Base-by-base conservation (phyloP, 37 sponge, comb jelly and placozoan species). In the Bolinopsis microptera region DNA sequence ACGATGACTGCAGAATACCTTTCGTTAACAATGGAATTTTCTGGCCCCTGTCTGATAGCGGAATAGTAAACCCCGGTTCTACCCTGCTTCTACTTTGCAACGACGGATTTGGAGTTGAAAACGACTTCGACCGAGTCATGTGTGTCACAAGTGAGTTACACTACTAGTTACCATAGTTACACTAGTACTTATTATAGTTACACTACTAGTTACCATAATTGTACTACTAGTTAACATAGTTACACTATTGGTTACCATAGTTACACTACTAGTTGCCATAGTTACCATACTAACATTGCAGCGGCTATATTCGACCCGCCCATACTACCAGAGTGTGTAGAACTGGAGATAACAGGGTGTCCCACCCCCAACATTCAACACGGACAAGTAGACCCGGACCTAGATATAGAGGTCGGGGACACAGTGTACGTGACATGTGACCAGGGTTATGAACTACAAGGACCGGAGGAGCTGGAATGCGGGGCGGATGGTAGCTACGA, bases 321-420 rank as follows among this genome's bases (percentile, higher is more conserved):
- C 74, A n/a, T 26, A 26, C 21, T 70, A 22, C 74, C 74, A 22
- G 26, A 26, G 74, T 70, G 74, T 70, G 74, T 28, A 22, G 25
- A 70, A 28, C 74, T 28, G 26, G 74, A 70, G 30, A 70, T 70
- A 70, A 70, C 28, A 28, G 74, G 74, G 21, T 70, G 74, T 70
- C 30, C 74, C 28, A 9, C 25, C 1, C 74, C 74, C 28, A 22
- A 26, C 74, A 70, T 70, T 5, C 16, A 24, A 33, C 82, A 33
- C 35, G 38, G 36, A 21, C 35, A 36, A 3, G 32, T 36, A 30
- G 5, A 2, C 37, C 82, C 38, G 3, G 5, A 32, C 37, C 9
- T 13, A 27, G 36, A 3, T 3, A 80, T 32, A 28, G 37, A 21
- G 37, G 37, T 80, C 8, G 82, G 82, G 18, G 37, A 35, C 32